phyloP scores from a whole-genome alignment of 2,888 invertebrate genomes.

The Acanthosoma haemorrhoidale region DNA sequence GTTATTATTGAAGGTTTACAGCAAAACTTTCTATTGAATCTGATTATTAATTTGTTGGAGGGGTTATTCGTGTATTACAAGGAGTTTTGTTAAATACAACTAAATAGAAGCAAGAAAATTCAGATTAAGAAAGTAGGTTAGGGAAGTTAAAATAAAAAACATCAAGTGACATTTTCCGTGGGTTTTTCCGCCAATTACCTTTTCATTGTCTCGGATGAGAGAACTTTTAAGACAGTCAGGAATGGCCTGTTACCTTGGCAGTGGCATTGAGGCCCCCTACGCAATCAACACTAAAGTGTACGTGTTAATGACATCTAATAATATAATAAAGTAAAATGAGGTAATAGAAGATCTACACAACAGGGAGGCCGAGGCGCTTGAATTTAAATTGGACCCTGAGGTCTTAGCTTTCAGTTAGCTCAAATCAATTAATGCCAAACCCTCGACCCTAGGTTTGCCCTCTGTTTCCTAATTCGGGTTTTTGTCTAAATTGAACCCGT shows the following conservation, averaged over 20 bases:
- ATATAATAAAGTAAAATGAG: slow-evolving; percentile 11
- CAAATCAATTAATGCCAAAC: slow-evolving; percentile 19
- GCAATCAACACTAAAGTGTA: not conserved
- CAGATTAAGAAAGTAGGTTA: not conserved
- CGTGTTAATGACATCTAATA: slow-evolving; percentile 24
- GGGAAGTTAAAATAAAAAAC: not conserved
- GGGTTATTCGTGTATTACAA: not conserved
- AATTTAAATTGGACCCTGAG: slow-evolving; percentile 19
- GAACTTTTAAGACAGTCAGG: not conserved
- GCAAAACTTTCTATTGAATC: no score
- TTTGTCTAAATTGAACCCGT: slow-evolving; percentile 24
- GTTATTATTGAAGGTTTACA: no score
- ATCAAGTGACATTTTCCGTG: no score
- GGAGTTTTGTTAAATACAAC: not conserved
- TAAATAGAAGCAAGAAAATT: not conserved
- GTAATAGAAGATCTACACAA: not conserved
- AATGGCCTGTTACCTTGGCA: no score
- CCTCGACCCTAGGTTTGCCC: not conserved
- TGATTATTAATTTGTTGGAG: no score
- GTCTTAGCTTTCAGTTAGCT: slow-evolving; percentile 23
- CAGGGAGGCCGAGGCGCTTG: not conserved
- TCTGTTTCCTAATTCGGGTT: slow-evolving; percentile 24
- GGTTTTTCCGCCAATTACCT: not conserved
- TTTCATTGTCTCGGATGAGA: not conserved
- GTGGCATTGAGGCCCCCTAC: not conserved